These are phyloP conservation scores for Triplophysa siluroides DNA, from an alignment of 2,113 vertebrate species.

Conservation along the genomic window DNA sequence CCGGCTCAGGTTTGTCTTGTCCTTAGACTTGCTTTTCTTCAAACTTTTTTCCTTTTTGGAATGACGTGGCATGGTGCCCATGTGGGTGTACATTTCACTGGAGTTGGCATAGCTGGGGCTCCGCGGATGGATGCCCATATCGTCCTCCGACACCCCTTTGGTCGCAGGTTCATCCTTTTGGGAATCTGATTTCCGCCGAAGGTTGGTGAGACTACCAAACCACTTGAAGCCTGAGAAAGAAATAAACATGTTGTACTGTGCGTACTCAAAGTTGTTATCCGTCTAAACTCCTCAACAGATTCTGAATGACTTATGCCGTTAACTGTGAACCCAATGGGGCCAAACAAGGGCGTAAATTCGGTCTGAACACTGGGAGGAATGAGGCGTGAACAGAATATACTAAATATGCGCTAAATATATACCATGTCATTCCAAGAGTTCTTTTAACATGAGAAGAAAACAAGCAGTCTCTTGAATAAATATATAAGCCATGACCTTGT, in stretches of 20 bases:
- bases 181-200: slow-evolving; percentile 72
- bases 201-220: slow-evolving; percentile 85
- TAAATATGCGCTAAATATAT: not conserved
- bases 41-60: slow-evolving; percentile 61
- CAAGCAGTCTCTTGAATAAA: slow-evolving; percentile 28
- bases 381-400: too few species aligned
- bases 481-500: slow-evolving; percentile 1
- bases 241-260: not conserved
- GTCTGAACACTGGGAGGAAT: not conserved
- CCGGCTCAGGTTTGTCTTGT: slow-evolving; percentile 54
- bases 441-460: slow-evolving; percentile 26
- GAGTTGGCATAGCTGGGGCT: slow-evolving; percentile 83
- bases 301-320: not conserved
- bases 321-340: not conserved
- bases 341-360: not conserved
- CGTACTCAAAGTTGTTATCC: not conserved
- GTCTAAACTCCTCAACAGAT: not conserved
- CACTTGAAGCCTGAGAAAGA: slow-evolving; percentile 79
- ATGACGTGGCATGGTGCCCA: slow-evolving; percentile 89
- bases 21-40: slow-evolving; percentile 62
- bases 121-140: slow-evolving; percentile 76
- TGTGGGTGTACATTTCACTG: slow-evolving; percentile 87
- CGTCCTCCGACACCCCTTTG: slow-evolving; percentile 74
- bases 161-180: slow-evolving; percentile 45
- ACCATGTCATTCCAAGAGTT: slow-evolving; percentile 32